Evolutionary conservation across 2,113 vertebrate genomes (phyloP), one percentile per base, ranked within the genome.

Genomic region (Elgaria multicarinata): DNA sequence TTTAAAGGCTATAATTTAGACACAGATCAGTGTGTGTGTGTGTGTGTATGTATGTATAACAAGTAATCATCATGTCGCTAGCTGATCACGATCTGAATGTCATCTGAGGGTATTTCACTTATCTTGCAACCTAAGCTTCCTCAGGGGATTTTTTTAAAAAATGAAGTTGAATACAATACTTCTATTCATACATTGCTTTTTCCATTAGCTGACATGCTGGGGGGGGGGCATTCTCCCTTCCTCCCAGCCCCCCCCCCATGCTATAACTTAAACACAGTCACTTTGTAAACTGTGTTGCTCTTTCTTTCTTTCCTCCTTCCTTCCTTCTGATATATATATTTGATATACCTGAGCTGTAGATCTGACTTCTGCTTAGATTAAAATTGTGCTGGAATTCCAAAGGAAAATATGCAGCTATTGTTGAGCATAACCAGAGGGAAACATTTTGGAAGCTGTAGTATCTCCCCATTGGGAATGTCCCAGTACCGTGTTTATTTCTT

Each of bases 181-280:
- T 85, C 94, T 50, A 95, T 96, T 96, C 95, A 96, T 74, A n/a
- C 71, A 83, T 84, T 9, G 0, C 75, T 92, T 93, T 93, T 92
- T 88, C 92, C 69, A n/a, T 7, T 26, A 69, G 77, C 64, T 64
- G 89, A 78, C 88, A 94, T 87, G 83, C 89, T 92, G 76, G 89
- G 84, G 53, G 64, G 44, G 24, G 58, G 39, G 58, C 83, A 0
- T 83, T 93, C 83, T 87, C 42, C 44, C 44, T 67, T 50, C 86
- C 62, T 88, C 69, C 50, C 42, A n/a, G 0, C 13, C 87, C 93
- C 88, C 89, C 88, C 86, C 94, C 36, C 92, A 50, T 75, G 83
- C 83, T 66, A 50, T 4, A 82, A 1, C 78, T 90, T 36, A 58
- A 90, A 39, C 76, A 33, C 7, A 0, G 81, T 72, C 66, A 5